Evolutionary conservation across 2,113 vertebrate genomes (phyloP).

Genomic region (Deroptyus accipitrinus): DNA sequence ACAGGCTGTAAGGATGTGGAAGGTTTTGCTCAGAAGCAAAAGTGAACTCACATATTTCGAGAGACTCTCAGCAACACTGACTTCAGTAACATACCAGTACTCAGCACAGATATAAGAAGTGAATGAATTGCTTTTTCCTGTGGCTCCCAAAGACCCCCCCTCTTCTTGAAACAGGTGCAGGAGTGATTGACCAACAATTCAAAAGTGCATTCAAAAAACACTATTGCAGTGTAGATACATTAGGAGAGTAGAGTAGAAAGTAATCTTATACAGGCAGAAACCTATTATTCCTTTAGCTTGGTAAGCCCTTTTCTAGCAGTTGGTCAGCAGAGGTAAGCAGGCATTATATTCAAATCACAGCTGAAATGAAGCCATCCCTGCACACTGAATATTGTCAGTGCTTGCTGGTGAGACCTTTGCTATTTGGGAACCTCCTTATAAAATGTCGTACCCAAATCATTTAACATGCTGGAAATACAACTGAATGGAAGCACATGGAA

Average conservation of each 20-base stretch:
- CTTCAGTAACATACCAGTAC: background rate
- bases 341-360: background rate
- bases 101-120: background rate
- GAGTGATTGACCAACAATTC: background rate
- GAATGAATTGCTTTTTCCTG: background rate
- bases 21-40: background rate
- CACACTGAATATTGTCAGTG: background rate
- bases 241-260: background rate
- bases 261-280: background rate
- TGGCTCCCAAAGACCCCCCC: background rate
- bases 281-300: background rate
- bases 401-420: background rate
- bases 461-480: background rate
- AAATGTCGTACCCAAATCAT: background rate
- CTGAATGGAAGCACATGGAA: accelerated
- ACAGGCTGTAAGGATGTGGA: background rate
- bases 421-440: background rate
- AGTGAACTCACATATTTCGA: background rate
- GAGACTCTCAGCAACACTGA: background rate
- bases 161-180: background rate
- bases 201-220: background rate
- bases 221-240: background rate
- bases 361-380: accelerated
- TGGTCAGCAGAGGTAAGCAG: background rate
- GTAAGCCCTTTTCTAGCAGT: background rate